These are phyloP conservation scores for Villa cingulata DNA, from an alignment of 2,888 invertebrate genomes.

Conservation along the genomic window DNA sequence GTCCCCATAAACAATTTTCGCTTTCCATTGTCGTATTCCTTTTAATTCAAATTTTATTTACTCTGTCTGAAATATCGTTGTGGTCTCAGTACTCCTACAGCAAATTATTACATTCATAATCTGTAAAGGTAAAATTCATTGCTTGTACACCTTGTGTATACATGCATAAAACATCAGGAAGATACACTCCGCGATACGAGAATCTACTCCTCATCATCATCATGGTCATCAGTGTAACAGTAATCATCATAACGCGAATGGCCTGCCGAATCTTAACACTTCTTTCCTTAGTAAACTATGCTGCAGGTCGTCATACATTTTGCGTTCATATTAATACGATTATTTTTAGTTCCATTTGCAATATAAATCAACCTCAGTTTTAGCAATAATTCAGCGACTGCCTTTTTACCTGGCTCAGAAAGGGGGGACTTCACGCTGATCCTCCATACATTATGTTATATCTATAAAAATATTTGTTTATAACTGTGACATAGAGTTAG, in stretches of 20 bases:
- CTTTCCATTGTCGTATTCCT: not conserved
- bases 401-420: constrained; percentile 6
- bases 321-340: no score
- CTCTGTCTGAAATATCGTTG: constrained; percentile 4
- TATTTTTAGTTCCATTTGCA: not conserved
- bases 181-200: no score
- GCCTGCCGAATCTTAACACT: not conserved
- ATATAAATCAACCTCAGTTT: constrained; percentile 16
- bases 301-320: not conserved
- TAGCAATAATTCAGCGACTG: constrained; percentile 17
- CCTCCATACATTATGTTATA: no score
- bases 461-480: no score
- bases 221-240: constrained; percentile 4
- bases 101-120: not conserved
- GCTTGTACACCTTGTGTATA: no score
- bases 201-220: not conserved
- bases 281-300: not conserved
- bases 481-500: no score
- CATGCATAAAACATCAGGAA: no score
- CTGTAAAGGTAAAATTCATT: not conserved
- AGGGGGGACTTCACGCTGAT: constrained; percentile 4
- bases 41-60: not conserved
- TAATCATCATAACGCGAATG: constrained; percentile 4
- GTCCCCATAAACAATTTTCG: constrained; percentile 5
- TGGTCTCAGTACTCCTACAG: constrained; percentile 5